Evolutionary conservation across 2,888 invertebrate genomes (phyloP).

Genomic region (Lottia gigantea): DNA sequence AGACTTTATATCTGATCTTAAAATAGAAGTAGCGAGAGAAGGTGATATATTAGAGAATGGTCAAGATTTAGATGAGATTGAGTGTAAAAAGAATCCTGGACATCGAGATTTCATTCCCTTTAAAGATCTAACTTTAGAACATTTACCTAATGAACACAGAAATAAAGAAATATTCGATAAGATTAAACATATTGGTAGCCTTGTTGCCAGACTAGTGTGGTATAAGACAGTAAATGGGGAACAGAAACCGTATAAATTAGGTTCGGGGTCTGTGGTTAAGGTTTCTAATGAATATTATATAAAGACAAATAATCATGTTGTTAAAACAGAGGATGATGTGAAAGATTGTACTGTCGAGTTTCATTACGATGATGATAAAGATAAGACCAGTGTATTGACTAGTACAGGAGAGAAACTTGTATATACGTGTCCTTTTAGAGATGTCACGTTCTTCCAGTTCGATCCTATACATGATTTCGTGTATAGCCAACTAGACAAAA

Average conservation of each 20-base stretch:
- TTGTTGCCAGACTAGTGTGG: too few relatives aligned
- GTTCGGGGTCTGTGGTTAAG: neutral
- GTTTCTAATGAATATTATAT: neutral
- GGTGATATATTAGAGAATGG: neutral
- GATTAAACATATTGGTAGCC: too few relatives aligned
- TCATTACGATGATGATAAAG: neutral
- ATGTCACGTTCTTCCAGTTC: too few relatives aligned
- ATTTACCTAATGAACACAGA: neutral
- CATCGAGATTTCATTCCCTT: neutral
- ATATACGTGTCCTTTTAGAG: too few relatives aligned
- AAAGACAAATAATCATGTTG: neutral
- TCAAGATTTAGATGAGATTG: neutral
- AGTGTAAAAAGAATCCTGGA: neutral
- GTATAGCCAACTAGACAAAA: neutral
- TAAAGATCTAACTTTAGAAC: neutral
- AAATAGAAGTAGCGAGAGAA: neutral
- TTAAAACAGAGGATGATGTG: neutral
- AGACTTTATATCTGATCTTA: neutral
- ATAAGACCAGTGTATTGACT: neutral
- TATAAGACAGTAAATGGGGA: too few relatives aligned
- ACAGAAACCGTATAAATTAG: too few relatives aligned
- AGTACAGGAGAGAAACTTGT: neutral
- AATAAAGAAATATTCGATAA: too few relatives aligned
- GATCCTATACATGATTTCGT: neutral
- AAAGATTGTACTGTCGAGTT: neutral